Evolutionary conservation across 2,797 vertebrate genomes (phyloP).

Genomic region (Rousettus madagascariensis): DNA sequence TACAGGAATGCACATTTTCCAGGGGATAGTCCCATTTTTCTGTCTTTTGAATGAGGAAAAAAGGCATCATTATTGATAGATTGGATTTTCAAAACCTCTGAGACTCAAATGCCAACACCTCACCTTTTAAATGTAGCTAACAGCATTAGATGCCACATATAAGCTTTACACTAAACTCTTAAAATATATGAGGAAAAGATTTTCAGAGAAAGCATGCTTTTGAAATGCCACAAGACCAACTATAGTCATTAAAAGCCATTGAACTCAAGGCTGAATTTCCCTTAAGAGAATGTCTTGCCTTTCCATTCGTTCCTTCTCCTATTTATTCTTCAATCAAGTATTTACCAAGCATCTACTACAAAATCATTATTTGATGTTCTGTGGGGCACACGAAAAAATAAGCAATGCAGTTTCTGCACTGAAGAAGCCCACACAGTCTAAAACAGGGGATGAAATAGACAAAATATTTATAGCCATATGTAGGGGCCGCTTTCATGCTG

Average conservation of each 20-base stretch:
- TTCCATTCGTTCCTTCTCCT: not conserved
- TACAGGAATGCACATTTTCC: conserved; percentile 37
- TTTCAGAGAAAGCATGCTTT: not conserved
- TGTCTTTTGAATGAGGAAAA: not conserved
- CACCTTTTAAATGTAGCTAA: conserved; percentile 3
- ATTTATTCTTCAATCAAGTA: not conserved
- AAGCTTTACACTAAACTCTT: not conserved
- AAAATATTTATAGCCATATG: not conserved
- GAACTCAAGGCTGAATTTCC: not conserved
- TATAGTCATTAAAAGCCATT: not conserved
- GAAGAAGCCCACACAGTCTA: not conserved
- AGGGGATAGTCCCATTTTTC: not conserved
- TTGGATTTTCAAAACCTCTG: conserved; percentile 38
- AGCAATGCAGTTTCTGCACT: not conserved
- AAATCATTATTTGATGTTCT: not conserved
- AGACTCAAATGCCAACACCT: conserved; percentile 42
- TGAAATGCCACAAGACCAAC: not conserved
- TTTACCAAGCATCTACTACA: not conserved
- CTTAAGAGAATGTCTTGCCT: not conserved
- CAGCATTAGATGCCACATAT: not conserved
- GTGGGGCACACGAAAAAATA: not conserved
- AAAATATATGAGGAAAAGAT: conserved; percentile 28
- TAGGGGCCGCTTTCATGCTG: not conserved
- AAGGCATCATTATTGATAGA: conserved; percentile 33
- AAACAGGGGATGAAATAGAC: not conserved